Evolutionary conservation across 2,888 invertebrate species (phyloP), one percentile per base, ranked within the genome.

Genomic region (Caenorhabditis sp.): DNA sequence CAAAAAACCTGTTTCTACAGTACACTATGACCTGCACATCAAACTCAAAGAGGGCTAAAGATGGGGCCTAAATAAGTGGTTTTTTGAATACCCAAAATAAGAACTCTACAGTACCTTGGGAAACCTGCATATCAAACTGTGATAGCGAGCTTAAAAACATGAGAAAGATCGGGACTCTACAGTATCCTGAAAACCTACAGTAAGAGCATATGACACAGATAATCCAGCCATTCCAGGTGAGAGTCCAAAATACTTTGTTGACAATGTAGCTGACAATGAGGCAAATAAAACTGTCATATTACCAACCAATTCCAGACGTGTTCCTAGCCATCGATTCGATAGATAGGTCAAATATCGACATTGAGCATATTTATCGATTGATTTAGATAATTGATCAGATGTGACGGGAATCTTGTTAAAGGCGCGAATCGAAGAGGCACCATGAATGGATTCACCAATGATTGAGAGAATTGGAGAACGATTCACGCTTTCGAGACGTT

Each of bases 381-480:
- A 59, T 2, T 23, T 31, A 3, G 68, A 58, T 21, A 78, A 67
- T 12, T 67, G 43, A 7, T 27, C 21, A 14, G 67, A 63, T 43
- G 21, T 23, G 23, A 26, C 21, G 20, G 17, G 7, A 25, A 65
- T 64, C 73, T 77, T 80, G 52, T 69, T 81, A 66, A 83, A 87
- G 0, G 87, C 88, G 20, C 86, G 63, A 56, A 89, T 89, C 14
- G 88, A 87, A 0, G 88, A 83, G 10, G 77, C 77, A 43, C 85
- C 86, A 3, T 93, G 93, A 63, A 97, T 92, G 53, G 94, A 95
- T 90, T 97, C 97, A 21, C 94, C 93, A 87, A 97, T 97, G 89
- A 95, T 95, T 5, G 96, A 95, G 89, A 95, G 96, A 86, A 97
- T 95, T 0, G 97, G 97, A 26, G 96, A 96, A 65, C 95, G 91